Conservation (phyloP, 2,888 invertebrate species). For the Choristoneura rosaceana region DNA sequence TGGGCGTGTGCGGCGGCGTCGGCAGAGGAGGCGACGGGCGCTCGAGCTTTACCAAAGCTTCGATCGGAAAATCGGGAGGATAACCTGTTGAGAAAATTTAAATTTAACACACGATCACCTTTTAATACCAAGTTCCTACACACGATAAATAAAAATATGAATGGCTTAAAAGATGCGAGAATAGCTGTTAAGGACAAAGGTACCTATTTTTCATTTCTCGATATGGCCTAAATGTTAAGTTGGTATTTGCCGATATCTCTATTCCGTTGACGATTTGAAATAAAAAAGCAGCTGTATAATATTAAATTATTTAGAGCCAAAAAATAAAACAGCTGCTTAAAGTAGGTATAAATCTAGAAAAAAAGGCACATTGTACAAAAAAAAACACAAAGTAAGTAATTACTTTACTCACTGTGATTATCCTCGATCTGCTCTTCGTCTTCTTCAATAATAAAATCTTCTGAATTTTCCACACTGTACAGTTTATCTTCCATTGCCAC, state of each 20-base stretch:
- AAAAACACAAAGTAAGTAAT: conserved; percentile 29
- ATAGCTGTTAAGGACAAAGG: no score
- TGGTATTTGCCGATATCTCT: neutral
- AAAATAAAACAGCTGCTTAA: neutral
- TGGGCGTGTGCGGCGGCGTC: conserved; percentile 91
- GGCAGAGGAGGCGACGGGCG: conserved; percentile 87
- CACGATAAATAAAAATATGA: no score
- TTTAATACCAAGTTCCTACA: neutral
- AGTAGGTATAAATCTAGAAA: neutral
- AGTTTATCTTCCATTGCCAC: conserved; percentile 82
- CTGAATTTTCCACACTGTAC: conserved; percentile 82
- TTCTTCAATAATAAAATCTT: conserved; percentile 81
- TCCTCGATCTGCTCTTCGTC: conserved; percentile 76
- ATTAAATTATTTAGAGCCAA: neutral
- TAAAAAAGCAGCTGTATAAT: neutral
- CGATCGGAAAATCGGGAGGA: conserved; percentile 85
- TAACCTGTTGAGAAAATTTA: conserved; percentile 74
- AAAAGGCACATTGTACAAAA: conserved; percentile 34
- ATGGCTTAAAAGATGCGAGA: no score
- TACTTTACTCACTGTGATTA: conserved; percentile 71
- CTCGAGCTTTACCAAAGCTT: conserved; percentile 86
- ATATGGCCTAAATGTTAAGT: no score
- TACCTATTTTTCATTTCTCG: neutral
- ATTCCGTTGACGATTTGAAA: neutral
- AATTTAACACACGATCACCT: conserved; percentile 7